Evolutionary conservation across 2,888 invertebrate genomes (phyloP), one percentile per base, ranked within the genome.

Genomic region (Drosophila neonasuta): DNA sequence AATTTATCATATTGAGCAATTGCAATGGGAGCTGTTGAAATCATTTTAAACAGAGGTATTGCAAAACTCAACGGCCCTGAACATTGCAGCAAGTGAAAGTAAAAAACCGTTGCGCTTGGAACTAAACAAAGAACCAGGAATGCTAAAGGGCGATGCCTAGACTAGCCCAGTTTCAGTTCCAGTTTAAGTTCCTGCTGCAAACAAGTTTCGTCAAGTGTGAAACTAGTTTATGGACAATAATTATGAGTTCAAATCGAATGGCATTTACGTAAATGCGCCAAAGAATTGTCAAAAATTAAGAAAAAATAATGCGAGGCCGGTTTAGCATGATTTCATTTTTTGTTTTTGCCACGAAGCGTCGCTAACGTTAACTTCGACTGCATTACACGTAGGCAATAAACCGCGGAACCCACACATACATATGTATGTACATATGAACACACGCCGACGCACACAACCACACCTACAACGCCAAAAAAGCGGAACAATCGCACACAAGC

Each of bases 61-160:
- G 62, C 58, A 62, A 59, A 66, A 45, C 49, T 45, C 54, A 73
- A 56, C 54, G 80, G 34, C 79, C 78, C 49, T 83, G 83, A 70
- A 58, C 46, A 48, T 49, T 39, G 36, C 10, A 30, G 36, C 32
- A 39, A 66, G 70, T 58, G 68, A 80, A 80, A 83, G 80, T 73
- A 59, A 80, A 24, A 17, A 34, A 44, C 20, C 44, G 44, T 34
- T 48, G 52, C 15, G 9, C 29, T 29, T 24, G 36, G 15, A 36
- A 52, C 48, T 58, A 49, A 45, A 46, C 52, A 52, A 54, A 58
- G 55, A 69, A 69, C 45, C 44, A 54, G 64, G 52, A 60, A 51
- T 24, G 17, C 13, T 56, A 36, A 60, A 69, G 61, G 74, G 73
- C 46, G 48, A n/a, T 2, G 9, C 32, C 29, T 34, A 41, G n/a